These are phyloP conservation scores for Hypotaenidia okinawae DNA, from an alignment of 2,797 vertebrate genomes.

Conservation along the genomic window DNA sequence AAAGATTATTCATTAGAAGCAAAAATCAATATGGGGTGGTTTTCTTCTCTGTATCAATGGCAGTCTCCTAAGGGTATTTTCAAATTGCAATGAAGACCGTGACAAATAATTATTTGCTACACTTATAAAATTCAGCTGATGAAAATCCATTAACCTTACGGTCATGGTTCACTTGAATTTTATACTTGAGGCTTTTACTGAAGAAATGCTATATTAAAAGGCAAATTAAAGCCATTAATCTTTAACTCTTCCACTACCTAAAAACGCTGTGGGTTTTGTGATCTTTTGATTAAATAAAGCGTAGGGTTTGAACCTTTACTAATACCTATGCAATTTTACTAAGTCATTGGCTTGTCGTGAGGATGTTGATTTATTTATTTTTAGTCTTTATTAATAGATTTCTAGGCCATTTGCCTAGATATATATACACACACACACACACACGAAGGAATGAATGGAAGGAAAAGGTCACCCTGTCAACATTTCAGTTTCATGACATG, in stretches of 20 bases:
- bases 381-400: conserved; percentile 6
- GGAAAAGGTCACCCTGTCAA: conserved; percentile 29
- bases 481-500: conserved; percentile 6
- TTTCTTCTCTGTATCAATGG: conserved; percentile 49
- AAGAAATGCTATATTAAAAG: conserved; percentile 78
- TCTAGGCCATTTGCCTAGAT: not conserved
- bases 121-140: conserved; percentile 79
- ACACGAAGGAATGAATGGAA: not conserved
- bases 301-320: conserved; percentile 51
- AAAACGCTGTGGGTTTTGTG: conserved; percentile 44
- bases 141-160: conserved; percentile 81
- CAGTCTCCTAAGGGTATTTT: conserved; percentile 69
- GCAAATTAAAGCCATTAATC: conserved; percentile 82
- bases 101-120: conserved; percentile 80
- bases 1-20: conserved; percentile 63
- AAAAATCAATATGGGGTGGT: conserved; percentile 68
- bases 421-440: not conserved
- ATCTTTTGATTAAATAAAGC: conserved; percentile 67
- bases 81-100: conserved; percentile 67
- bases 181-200: conserved; percentile 76
- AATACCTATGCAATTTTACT: conserved; percentile 36
- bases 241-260: conserved; percentile 77
- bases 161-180: conserved; percentile 78
- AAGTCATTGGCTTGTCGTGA: conserved; percentile 1
- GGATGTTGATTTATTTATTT: conserved; percentile 11